These are phyloP conservation scores for Malurus elegans DNA, from an alignment of 2,113 vertebrate species.

Conservation along the genomic window DNA sequence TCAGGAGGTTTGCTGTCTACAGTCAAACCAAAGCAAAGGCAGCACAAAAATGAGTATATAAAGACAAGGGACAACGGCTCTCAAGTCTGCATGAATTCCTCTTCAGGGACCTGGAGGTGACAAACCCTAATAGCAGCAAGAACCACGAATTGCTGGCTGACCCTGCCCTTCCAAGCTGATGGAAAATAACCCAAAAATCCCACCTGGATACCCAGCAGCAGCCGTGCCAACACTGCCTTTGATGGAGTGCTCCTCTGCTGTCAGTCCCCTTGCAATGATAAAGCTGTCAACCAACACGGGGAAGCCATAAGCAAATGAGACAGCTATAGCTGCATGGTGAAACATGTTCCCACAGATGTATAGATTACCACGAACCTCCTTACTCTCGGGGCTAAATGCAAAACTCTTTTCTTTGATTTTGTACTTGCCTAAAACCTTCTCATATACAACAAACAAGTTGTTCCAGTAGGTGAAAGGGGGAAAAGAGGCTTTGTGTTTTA, in stretches of 20 bases:
- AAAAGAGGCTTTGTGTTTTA: not conserved
- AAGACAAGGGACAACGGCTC: not conserved
- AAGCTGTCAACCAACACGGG: fast-evolving
- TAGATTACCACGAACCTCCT: not conserved
- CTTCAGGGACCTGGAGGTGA: not conserved
- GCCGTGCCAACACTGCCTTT: not conserved
- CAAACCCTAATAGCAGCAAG: not conserved
- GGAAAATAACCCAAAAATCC: not conserved
- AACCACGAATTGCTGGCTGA: not conserved
- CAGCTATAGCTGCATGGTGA: fast-evolving
- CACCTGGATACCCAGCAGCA: not conserved
- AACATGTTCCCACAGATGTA: not conserved
- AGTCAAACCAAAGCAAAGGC: not conserved
- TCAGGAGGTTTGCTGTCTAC: not conserved
- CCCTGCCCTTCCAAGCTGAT: not conserved
- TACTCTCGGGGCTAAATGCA: not conserved
- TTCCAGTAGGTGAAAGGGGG: not conserved
- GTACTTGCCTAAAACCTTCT: not conserved
- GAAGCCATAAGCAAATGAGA: not conserved
- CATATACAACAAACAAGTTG: not conserved
- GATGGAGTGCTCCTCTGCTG: not conserved
- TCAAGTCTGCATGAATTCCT: not conserved
- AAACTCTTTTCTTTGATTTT: not conserved
- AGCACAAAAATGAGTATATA: not conserved
- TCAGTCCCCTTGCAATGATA: not conserved